Conservation (phyloP, 2,113 vertebrate genomes). For the Ctenodactylus gundi region DNA sequence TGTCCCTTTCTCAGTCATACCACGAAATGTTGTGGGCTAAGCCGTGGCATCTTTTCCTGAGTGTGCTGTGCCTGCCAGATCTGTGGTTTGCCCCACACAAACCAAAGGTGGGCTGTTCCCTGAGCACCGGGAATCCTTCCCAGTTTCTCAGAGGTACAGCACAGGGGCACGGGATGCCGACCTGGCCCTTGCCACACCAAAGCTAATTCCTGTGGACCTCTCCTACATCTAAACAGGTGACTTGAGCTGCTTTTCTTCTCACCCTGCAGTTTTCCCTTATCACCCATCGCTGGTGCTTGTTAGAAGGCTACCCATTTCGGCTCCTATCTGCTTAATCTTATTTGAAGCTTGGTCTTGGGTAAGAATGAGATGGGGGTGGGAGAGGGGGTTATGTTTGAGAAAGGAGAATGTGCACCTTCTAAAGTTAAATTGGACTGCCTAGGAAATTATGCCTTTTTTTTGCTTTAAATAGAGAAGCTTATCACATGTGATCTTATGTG, state of each 20-base stretch:
- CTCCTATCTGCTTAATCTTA: background rate
- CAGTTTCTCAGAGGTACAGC: background rate
- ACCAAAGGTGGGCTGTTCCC: background rate
- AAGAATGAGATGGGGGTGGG: background rate
- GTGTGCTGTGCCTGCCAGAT: background rate
- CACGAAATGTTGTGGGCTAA: background rate
- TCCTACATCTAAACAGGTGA: background rate
- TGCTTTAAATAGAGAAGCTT: background rate
- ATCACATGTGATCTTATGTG: background rate
- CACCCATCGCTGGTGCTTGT: background rate
- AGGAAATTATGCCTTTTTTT: background rate
- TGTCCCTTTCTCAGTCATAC: background rate
- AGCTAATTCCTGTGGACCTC: background rate
- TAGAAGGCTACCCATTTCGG: background rate
- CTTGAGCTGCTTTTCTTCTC: background rate
- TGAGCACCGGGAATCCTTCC: background rate
- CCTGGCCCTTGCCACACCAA: background rate
- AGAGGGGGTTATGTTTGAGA: background rate
- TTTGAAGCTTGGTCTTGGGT: background rate
- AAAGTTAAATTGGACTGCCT: background rate
- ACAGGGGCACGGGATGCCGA: background rate
- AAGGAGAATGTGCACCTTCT: background rate
- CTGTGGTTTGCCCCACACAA: background rate
- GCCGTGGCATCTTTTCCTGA: background rate
- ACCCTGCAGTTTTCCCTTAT: rapidly evolving